Conservation (phyloP, 2,888 invertebrate genomes). For the Nephrotoma flavescens region DNA sequence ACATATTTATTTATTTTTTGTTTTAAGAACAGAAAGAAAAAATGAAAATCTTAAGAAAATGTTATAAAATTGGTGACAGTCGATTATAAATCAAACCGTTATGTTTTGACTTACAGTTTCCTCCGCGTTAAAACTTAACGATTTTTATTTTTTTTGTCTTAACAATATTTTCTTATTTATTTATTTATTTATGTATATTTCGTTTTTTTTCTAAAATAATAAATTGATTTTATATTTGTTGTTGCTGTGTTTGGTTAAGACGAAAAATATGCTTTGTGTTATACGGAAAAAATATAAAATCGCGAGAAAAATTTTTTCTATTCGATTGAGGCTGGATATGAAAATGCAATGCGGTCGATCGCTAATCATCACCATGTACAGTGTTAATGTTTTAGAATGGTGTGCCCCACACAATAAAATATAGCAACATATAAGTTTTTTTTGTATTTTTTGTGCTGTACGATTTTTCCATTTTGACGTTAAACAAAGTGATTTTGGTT, state of each 20-base stretch:
- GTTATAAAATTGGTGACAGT: conserved; percentile 1
- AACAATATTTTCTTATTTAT: background rate
- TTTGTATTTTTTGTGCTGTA: background rate
- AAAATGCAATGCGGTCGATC: background rate
- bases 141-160: background rate
- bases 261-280: too few species aligned
- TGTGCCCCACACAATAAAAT: background rate
- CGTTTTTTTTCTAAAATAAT: background rate
- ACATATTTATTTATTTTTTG: background rate
- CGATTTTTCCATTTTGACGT: background rate
- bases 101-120: conserved; percentile 15
- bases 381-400: background rate
- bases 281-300: too few species aligned
- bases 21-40: background rate
- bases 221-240: background rate
- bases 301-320: background rate
- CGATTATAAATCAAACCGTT: conserved; percentile 12
- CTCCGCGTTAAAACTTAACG: conserved; percentile 6
- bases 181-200: background rate
- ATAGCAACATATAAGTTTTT: background rate
- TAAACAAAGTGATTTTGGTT: background rate
- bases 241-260: background rate
- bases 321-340: background rate
- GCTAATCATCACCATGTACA: background rate
- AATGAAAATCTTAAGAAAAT: background rate